Conservation (phyloP, 2,113 vertebrate species). For the Camelus bactrianus region DNA sequence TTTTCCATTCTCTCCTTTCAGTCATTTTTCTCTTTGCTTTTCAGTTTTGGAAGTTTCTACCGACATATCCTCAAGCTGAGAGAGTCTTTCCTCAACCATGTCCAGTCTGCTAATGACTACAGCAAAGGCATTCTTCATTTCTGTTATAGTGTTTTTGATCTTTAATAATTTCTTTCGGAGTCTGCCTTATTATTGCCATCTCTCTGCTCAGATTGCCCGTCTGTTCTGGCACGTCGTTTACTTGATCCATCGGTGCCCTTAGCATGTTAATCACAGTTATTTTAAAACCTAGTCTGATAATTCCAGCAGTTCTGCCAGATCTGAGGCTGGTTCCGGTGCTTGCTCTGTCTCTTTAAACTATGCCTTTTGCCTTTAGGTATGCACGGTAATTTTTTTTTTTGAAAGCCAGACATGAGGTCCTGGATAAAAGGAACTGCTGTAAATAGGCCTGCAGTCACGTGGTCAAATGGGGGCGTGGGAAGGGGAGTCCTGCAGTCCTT, state of each 20-base stretch:
- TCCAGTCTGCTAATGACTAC: background rate
- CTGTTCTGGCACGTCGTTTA: background rate
- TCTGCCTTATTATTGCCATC: background rate
- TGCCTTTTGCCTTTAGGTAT: background rate
- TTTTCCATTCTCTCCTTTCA: background rate
- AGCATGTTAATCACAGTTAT: background rate
- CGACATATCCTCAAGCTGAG: background rate
- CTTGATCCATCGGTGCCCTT: background rate
- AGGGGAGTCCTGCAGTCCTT: background rate
- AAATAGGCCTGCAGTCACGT: background rate
- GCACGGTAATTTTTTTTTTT: background rate
- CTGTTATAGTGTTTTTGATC: background rate
- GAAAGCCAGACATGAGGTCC: background rate
- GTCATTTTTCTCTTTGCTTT: background rate
- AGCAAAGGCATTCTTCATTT: background rate
- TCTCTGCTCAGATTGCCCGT: background rate
- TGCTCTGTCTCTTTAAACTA: background rate
- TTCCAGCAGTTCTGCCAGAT: background rate
- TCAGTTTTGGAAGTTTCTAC: background rate
- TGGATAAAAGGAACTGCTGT: background rate
- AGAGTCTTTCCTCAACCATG: background rate
- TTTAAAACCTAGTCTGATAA: background rate
- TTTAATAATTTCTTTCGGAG: background rate
- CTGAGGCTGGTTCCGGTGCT: background rate
- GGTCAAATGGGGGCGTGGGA: background rate